These are phyloP conservation scores for Platygyra sinensis DNA, from an alignment of 64 coral and sea anemone genomes.

Conservation along the genomic window DNA sequence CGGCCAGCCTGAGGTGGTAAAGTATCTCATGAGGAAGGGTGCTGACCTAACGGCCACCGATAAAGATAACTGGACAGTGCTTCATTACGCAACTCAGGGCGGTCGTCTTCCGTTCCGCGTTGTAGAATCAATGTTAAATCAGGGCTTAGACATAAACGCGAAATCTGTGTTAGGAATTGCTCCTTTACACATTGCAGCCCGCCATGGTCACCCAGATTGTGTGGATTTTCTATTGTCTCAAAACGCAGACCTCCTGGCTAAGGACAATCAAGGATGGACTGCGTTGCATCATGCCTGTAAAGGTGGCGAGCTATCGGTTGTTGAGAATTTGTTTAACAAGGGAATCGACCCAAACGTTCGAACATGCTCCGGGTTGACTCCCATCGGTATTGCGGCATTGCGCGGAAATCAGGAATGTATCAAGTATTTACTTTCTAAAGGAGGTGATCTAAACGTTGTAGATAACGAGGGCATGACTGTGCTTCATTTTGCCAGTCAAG, in stretches of 20 bases:
- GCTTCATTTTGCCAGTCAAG: constrained; percentile 82
- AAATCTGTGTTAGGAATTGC: constrained; percentile 73
- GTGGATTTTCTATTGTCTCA: constrained; percentile 66
- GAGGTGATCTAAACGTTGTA: constrained; percentile 69
- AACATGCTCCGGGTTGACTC: constrained; percentile 72
- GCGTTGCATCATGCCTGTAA: constrained; percentile 88
- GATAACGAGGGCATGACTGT: constrained; percentile 82
- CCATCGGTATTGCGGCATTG: constrained; percentile 74
- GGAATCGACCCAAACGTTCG: constrained; percentile 68
- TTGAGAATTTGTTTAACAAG: constrained; percentile 72
- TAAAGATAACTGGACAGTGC: constrained; percentile 83
- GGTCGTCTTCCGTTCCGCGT: constrained; percentile 50
- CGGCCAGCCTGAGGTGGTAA: constrained; percentile 81
- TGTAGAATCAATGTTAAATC: constrained; percentile 57
- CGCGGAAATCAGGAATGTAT: constrained; percentile 72
- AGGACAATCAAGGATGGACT: constrained; percentile 85
- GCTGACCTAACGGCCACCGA: constrained; percentile 68
- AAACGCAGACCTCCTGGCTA: constrained; percentile 59
- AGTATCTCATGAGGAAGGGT: constrained; percentile 64
- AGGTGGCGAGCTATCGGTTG: constrained; percentile 65
- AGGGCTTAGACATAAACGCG: constrained; percentile 64
- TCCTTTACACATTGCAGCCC: constrained; percentile 86
- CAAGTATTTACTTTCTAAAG: constrained; percentile 63
- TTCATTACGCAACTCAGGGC: constrained; percentile 89
- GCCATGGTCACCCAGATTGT: constrained; percentile 80